A percentile compares a stretch with the other conserved stretches of the same genome.
Conservation (phyloP, 2,888 invertebrate species). For the Lasioglossum vierecki region DNA sequence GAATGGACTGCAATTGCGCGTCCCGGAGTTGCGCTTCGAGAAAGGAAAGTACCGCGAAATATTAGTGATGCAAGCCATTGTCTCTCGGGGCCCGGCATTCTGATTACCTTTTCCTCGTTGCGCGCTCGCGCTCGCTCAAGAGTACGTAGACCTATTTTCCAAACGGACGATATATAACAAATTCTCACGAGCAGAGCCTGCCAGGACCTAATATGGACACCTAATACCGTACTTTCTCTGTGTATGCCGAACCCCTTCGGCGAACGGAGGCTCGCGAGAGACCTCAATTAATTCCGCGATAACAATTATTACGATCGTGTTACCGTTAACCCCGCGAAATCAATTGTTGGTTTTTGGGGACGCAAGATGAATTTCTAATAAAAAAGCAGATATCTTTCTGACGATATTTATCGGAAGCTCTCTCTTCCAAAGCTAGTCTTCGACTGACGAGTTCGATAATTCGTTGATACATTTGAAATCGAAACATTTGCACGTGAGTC, state of each 20-base stretch:
- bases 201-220: slow-evolving; percentile 46
- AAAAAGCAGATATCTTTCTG: too few species aligned
- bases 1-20: slow-evolving; percentile 36
- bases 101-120: slow-evolving; percentile 53
- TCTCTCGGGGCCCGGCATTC: slow-evolving; percentile 45
- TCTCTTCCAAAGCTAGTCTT: too few species aligned
- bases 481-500: too few species aligned
- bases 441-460: too few species aligned
- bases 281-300: slow-evolving; percentile 44
- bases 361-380: too few species aligned
- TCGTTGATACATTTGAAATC: too few species aligned
- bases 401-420: too few species aligned
- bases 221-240: slow-evolving; percentile 55
- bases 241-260: slow-evolving; percentile 7
- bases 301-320: slow-evolving; percentile 43
- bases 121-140: slow-evolving; percentile 10
- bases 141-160: slow-evolving; percentile 46
- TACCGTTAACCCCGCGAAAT: slow-evolving; percentile 31
- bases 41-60: slow-evolving; percentile 58
- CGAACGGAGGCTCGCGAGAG: too few species aligned
- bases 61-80: slow-evolving; percentile 66
- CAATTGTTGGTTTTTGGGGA: neutral
- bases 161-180: slow-evolving; percentile 37
- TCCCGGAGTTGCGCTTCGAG: slow-evolving; percentile 50
- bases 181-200: slow-evolving; percentile 48